Evolutionary conservation across 2,797 vertebrate species (phyloP).

Genomic region (Acrossocheilus fasciatus): DNA sequence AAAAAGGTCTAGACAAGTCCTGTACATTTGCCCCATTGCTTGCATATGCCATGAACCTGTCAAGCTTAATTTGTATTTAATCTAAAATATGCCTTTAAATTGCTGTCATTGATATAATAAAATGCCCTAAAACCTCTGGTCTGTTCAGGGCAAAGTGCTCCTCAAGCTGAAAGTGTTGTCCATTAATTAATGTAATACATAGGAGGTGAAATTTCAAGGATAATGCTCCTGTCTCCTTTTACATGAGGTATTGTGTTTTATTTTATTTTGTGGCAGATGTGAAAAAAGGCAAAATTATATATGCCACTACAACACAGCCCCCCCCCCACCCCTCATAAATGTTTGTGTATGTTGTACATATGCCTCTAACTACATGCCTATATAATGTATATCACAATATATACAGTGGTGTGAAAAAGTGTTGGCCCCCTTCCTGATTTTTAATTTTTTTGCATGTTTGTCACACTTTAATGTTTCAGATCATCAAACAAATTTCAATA

Average conservation of each 20-base stretch:
- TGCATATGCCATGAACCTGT: too few relatives aligned
- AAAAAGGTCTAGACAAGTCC: background rate
- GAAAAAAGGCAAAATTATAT: slow-evolving; percentile 23
- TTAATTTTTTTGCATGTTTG: too few relatives aligned
- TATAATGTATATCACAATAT: slow-evolving; percentile 58
- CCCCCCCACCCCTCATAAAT: background rate
- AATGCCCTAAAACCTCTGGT: background rate
- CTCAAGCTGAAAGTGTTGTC: background rate
- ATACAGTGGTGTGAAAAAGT: too few relatives aligned
- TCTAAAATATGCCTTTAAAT: background rate
- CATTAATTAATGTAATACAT: background rate
- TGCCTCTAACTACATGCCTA: background rate
- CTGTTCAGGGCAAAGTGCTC: background rate
- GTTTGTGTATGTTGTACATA: slow-evolving; percentile 56
- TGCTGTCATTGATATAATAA: background rate
- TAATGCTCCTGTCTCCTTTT: too few relatives aligned
- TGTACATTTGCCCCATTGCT: background rate
- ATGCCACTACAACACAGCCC: slow-evolving; percentile 24
- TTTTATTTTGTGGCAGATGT: background rate
- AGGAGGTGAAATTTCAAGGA: too few relatives aligned
- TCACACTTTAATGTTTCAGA: too few relatives aligned
- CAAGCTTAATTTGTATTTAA: background rate
- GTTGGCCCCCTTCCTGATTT: too few relatives aligned
- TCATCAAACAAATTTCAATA: too few relatives aligned
- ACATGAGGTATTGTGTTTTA: too few relatives aligned